Percentiles rank a stretch among this genome's conserved stretches.
Evolutionary conservation across 2,888 invertebrate species (phyloP).

Genomic region (Microctonus aethiopoides): DNA sequence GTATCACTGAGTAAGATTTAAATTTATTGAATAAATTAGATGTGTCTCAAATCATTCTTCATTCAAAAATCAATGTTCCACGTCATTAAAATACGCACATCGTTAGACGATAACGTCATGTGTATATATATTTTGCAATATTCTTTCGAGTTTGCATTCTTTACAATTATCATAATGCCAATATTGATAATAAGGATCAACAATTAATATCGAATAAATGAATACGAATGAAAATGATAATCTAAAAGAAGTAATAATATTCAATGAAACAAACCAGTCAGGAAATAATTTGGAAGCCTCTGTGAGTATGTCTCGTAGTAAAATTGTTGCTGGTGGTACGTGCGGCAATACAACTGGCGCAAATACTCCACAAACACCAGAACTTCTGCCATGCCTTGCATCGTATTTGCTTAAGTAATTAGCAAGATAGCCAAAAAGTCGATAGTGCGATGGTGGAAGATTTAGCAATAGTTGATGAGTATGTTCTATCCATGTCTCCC

Average conservation of each 20-base stretch:
- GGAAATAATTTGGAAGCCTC: constrained; percentile 59
- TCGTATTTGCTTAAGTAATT: constrained; percentile 63
- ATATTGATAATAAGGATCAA: not conserved
- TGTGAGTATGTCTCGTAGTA: constrained; percentile 61
- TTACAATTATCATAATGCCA: not conserved
- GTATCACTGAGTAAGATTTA: not conserved
- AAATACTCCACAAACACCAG: constrained; percentile 62
- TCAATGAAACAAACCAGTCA: constrained; percentile 56
- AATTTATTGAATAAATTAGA: not conserved
- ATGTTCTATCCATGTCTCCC: constrained; percentile 57
- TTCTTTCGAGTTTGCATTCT: too few relatives aligned
- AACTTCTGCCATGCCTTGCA: constrained; percentile 58
- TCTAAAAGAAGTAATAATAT: not conserved
- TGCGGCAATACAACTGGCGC: constrained; percentile 64
- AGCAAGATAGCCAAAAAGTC: constrained; percentile 60
- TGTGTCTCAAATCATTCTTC: not conserved
- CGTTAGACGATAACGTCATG: not conserved
- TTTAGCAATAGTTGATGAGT: constrained; percentile 59
- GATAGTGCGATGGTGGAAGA: constrained; percentile 57
- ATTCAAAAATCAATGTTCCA: not conserved
- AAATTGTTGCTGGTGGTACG: constrained; percentile 62
- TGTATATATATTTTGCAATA: not conserved
- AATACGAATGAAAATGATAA: not conserved
- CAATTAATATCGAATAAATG: not conserved
- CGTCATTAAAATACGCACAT: not conserved